Percentiles rank a stretch among this genome's conserved stretches.
These are phyloP conservation scores for Scyliorhinus canicula DNA, from an alignment of 2,797 vertebrate species.

Conservation along the genomic window DNA sequence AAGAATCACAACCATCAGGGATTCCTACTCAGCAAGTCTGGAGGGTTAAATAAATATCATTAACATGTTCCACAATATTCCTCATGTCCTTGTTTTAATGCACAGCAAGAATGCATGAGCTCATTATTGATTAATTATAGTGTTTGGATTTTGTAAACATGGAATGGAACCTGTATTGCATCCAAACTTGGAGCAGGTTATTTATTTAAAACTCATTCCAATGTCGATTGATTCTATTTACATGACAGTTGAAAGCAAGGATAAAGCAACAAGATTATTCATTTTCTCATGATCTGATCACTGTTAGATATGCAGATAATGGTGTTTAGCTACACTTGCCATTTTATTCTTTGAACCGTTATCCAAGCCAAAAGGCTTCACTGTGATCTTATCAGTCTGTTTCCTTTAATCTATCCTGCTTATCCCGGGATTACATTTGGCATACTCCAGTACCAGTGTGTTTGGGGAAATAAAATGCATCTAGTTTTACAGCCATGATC, in stretches of 20 bases:
- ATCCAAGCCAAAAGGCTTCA: background rate
- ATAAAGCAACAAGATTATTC: background rate
- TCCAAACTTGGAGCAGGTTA: background rate
- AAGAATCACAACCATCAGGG: background rate
- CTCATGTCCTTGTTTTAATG: background rate
- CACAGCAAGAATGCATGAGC: too few species aligned
- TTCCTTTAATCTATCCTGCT: conserved; percentile 21
- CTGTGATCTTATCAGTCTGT: conserved; percentile 9
- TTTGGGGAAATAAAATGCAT: background rate
- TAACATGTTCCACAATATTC: background rate
- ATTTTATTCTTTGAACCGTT: background rate
- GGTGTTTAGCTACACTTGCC: background rate
- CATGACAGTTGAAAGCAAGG: background rate
- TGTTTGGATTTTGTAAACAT: background rate
- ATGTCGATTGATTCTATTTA: background rate
- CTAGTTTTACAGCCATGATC: background rate
- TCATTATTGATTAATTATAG: background rate
- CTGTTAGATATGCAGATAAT: background rate
- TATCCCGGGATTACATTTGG: conserved; percentile 10
- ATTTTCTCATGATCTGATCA: background rate
- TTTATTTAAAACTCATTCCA: background rate
- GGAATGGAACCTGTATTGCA: background rate
- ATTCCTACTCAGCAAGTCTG: background rate
- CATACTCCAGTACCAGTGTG: background rate
- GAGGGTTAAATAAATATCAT: background rate